Evolutionary conservation across 2,113 vertebrate genomes (phyloP), one percentile per base, ranked within the genome.

Genomic region (Heterotilapia buettikoferi): DNA sequence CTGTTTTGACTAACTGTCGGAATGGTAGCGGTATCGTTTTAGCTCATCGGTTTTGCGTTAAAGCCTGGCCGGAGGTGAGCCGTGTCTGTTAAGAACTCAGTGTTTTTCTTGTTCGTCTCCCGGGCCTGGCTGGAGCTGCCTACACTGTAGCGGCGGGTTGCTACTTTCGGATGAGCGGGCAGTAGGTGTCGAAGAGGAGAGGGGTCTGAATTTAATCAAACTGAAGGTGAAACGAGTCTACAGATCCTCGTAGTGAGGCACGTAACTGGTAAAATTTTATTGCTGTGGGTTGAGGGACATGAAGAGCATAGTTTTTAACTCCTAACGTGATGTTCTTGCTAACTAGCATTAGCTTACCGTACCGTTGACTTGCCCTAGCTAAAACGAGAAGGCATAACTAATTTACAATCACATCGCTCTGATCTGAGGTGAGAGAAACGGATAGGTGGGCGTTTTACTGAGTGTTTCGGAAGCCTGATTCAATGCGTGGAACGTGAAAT

Each of bases 51-150:
- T 84, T 82, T 83, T 19, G 80, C 33, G 26, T 79, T 14, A 40
- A 53, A 4, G 24, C 24, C 1, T 16, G 24, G 52, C 84, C 80
- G 84, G 88, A 93, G 79, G 18, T 45, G 90, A 81, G 52, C 53
- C 50, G 73, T 88, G 89, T 91, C 66, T 79, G 85, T 73, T 86
- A 33, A 61, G 88, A 88, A 38, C 82, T 85, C 87, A 73, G 88
- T 95, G 96, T 96, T 96, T 96, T 96, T 94, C 93, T 95, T 84
- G 90, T 90, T 84, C 89, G 93, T 85, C 87, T 91, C 87, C 78
- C 82, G 93, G 96, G 96, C 96, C 96, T 96, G 94, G 82, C 88
- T 80, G 40, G 36, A 84, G 87, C 92, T 87, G 92, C 90, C 93
- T 93, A 85, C 92, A 87, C 94, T 88, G 83, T 82, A 93, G 94